Conservation (phyloP, 2,113 vertebrate species). For the Callorhinus ursinus region DNA sequence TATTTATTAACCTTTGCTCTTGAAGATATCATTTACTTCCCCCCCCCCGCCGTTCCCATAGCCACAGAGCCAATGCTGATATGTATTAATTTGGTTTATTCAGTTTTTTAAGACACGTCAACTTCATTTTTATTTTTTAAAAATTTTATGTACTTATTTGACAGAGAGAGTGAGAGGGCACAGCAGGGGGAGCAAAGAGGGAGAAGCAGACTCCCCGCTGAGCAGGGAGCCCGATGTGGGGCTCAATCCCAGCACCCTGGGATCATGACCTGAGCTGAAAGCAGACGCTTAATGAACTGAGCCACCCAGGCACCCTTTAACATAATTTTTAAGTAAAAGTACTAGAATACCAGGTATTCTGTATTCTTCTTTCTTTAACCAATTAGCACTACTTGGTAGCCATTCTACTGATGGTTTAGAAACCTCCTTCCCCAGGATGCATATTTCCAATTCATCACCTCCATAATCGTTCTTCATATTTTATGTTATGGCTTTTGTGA, state of each 20-base stretch:
- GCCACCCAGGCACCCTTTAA: background rate
- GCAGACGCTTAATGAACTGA: no score
- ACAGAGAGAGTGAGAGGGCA: no score
- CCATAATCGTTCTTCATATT: background rate
- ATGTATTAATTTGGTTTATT: background rate
- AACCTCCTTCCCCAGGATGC: background rate
- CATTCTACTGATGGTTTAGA: background rate
- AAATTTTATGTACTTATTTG: no score
- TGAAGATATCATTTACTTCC: background rate
- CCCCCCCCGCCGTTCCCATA: background rate
- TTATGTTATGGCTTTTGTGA: background rate
- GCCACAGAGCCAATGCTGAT: background rate
- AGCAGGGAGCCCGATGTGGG: no score
- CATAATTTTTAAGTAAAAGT: background rate
- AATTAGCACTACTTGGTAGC: background rate
- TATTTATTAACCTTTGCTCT: background rate
- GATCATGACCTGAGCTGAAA: no score
- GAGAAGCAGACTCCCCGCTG: no score
- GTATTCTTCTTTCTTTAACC: background rate
- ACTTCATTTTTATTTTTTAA: background rate
- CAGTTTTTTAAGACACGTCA: background rate
- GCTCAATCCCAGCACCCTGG: no score
- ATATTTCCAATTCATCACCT: background rate
- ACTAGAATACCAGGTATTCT: background rate
- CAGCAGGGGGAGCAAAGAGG: no score